Base-by-base conservation (phyloP, 2,888 invertebrate species). In the Dromius quadrimaculatus region DNA sequence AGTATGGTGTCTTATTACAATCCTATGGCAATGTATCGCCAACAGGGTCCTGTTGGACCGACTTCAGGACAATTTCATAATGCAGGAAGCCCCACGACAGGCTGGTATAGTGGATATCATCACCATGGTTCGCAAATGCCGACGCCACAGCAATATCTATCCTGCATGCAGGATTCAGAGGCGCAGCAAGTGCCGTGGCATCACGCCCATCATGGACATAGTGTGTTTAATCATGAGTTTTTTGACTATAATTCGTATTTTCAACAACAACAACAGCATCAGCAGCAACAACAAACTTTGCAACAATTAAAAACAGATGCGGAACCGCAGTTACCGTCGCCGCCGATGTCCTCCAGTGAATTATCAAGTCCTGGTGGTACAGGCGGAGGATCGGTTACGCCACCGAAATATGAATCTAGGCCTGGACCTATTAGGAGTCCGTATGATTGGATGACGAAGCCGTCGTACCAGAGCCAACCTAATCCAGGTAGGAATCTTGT, bases 371-470 rank as follows among this genome's bases (percentile, higher is more conserved):
- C 89, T 0, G 86, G 86, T 75, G 79, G 83, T 77, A 13, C 76
- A 77, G 38, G 78, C 76, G 74, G 79, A 76, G 76, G 80, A 71
- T 73, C 81, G 74, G 75, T 81, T 72, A 78, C 83, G 74, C 78
- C 83, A 65, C 77, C 80, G 72, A 78, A 80, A 71, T 74, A 76
- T 41, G 73, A 73, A 45, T 83, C 87, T 77, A 86, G 90, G 77
- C 90, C 93, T 45, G 87, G 89, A 36, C 91, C 92, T 22, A 88
- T 90, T 15, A 88, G 93, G 43, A 92, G 92, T 74, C 93, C 94
- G 0, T 95, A 89, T 81, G 94, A 94, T 77, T 96, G 95, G 95
- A 95, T 96, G 90, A 95, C 93, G 82, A 94, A 93, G 81, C 91
- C 92, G 0, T 89, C 92, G 62, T 94, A 94, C 82, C 92, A 93